phyloP scores from a whole-genome alignment of 2,888 invertebrate species.

The Tiphia femorata region DNA sequence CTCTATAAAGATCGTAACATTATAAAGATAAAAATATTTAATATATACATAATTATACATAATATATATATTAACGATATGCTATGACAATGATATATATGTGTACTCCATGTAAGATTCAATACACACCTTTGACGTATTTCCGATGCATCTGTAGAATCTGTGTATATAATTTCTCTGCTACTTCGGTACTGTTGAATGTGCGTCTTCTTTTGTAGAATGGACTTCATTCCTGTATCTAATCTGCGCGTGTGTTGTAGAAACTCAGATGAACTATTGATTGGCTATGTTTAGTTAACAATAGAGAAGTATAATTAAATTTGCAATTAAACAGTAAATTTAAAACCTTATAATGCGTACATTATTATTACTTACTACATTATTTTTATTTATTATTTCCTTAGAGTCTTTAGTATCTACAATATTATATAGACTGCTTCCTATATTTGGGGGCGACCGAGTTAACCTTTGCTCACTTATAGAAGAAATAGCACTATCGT shows the following conservation, averaged over 20 bases:
- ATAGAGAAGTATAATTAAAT: no score
- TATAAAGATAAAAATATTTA: neutral
- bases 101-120: neutral
- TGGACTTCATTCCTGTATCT: conserved; percentile 36
- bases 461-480: conserved; percentile 47
- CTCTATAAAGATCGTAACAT: conserved; percentile 9
- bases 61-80: no score
- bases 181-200: conserved; percentile 49
- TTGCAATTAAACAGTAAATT: conserved; percentile 1
- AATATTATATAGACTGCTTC: neutral
- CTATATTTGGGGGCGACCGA: no score
- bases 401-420: neutral
- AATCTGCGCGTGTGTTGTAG: conserved; percentile 30
- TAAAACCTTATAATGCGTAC: neutral
- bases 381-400: no score
- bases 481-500: conserved; percentile 33
- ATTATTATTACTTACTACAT: neutral
- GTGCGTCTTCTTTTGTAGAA: conserved; percentile 50
- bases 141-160: conserved; percentile 4
- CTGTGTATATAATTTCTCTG: conserved; percentile 47
- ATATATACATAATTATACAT: no score
- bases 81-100: no score
- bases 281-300: conserved; percentile 7
- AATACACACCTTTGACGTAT: conserved; percentile 25
- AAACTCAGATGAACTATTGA: neutral